These are phyloP conservation scores for Dicyrtoma fusca DNA, from an alignment of 2,888 invertebrate genomes.

Conservation along the genomic window DNA sequence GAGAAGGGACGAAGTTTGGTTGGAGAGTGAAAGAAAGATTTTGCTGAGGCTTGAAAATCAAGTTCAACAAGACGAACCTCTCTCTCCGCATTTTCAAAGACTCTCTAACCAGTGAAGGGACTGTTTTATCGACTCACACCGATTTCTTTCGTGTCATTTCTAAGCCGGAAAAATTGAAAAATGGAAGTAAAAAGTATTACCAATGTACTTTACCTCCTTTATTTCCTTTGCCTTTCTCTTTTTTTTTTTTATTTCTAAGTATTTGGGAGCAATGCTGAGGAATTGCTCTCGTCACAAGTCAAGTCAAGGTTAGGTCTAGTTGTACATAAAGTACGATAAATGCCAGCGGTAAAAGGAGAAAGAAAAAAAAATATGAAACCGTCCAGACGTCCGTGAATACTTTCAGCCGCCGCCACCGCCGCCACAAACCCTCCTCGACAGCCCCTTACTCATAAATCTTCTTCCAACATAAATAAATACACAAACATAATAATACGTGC, in stretches of 20 bases:
- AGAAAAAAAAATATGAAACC: not conserved
- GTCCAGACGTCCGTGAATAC: not conserved
- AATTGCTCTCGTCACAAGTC: constrained; percentile 14
- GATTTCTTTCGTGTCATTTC: constrained; percentile 29
- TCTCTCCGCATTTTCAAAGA: not conserved
- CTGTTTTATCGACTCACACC: constrained; percentile 22
- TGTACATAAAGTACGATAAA: not conserved
- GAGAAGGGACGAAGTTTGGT: too few species aligned
- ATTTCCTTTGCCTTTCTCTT: not conserved
- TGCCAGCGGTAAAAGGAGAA: too few species aligned
- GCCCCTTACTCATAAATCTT: constrained; percentile 10
- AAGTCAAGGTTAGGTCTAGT: constrained; percentile 14
- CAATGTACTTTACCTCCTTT: not conserved
- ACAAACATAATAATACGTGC: not conserved
- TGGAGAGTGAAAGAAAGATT: constrained; percentile 9
- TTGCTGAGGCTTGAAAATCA: constrained; percentile 9
- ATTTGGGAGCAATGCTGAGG: not conserved
- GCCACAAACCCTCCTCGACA: not conserved
- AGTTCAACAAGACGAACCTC: constrained; percentile 6
- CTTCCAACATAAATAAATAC: not conserved
- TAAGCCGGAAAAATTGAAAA: constrained; percentile 30
- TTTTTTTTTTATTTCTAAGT: not conserved
- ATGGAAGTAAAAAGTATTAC: constrained; percentile 20
- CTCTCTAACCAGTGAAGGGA: not conserved
- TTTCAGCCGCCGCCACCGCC: too few species aligned